Conservation (phyloP, 2,797 vertebrate genomes). For the Setipinna tenuifilis region DNA sequence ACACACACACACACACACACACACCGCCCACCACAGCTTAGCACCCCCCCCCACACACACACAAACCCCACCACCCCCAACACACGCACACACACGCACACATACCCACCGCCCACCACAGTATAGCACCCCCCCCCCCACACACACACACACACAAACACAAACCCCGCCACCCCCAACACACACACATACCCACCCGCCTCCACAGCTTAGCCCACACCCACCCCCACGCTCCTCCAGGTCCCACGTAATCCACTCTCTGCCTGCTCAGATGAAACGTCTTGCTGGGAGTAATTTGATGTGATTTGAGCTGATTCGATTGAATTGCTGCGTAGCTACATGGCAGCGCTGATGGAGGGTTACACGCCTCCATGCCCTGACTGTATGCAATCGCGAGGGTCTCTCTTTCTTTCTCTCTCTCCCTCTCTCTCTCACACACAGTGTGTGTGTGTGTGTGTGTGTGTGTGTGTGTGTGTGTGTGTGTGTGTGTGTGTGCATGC, state of each 20-base stretch:
- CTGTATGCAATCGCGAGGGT: not conserved
- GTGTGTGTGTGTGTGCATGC: not conserved
- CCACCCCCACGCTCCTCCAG: not conserved
- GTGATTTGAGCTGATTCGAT: constrained; percentile 65
- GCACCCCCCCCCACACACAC: too few relatives aligned
- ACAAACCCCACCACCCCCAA: too few relatives aligned
- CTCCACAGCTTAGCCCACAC: too few relatives aligned
- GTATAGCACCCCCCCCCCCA: too few relatives aligned
- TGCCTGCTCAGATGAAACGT: constrained; percentile 64
- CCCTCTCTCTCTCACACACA: too few relatives aligned
- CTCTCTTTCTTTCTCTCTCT: too few relatives aligned
- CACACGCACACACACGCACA: too few relatives aligned
- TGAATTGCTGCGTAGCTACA: constrained; percentile 35
- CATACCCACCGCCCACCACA: too few relatives aligned
- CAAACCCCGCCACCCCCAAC: too few relatives aligned
- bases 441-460: not conserved
- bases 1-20: too few relatives aligned
- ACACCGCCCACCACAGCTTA: too few relatives aligned
- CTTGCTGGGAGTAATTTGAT: constrained; percentile 67
- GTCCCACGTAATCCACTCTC: constrained; percentile 59
- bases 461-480: not conserved
- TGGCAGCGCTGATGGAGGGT: not conserved
- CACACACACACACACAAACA: too few relatives aligned
- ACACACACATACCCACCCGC: not conserved
- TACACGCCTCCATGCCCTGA: not conserved